These are phyloP conservation scores for Drosophila differens DNA, from an alignment of 2,888 invertebrate species.

Conservation along the genomic window DNA sequence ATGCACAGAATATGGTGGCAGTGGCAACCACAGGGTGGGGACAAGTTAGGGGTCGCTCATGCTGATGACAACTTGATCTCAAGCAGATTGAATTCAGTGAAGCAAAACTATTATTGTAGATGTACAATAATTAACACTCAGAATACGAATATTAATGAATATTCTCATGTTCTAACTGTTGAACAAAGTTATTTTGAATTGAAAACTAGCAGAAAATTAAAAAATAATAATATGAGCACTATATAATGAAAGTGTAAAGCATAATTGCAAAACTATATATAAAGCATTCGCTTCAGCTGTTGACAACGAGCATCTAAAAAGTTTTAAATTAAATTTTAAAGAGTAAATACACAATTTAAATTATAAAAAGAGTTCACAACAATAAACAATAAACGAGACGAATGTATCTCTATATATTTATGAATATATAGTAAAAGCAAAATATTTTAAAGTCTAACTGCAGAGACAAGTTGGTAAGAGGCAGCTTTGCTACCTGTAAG, in stretches of 20 bases:
- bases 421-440: neutral
- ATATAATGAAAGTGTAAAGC: neutral
- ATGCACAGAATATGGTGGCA: neutral
- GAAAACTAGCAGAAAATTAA: neutral
- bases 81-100: constrained; percentile 27
- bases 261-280: neutral
- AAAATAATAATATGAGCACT: neutral
- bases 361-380: neutral
- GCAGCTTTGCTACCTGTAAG: neutral
- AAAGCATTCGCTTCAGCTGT: neutral
- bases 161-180: neutral
- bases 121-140: constrained; percentile 8
- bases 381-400: neutral
- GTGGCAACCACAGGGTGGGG: constrained; percentile 17
- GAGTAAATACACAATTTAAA: neutral
- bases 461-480: neutral
- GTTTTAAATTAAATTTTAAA: neutral
- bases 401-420: neutral
- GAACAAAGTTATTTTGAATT: neutral
- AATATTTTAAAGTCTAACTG: neutral
- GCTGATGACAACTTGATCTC: constrained; percentile 24
- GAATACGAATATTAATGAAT: neutral
- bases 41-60: constrained; percentile 2
- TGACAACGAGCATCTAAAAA: neutral
- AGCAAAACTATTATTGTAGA: constrained; percentile 15